A percentile compares a stretch with the other conserved stretches of the same genome.
These are phyloP conservation scores for Planiliza haematocheilus DNA, from an alignment of 2,113 vertebrate species.

Conservation along the genomic window DNA sequence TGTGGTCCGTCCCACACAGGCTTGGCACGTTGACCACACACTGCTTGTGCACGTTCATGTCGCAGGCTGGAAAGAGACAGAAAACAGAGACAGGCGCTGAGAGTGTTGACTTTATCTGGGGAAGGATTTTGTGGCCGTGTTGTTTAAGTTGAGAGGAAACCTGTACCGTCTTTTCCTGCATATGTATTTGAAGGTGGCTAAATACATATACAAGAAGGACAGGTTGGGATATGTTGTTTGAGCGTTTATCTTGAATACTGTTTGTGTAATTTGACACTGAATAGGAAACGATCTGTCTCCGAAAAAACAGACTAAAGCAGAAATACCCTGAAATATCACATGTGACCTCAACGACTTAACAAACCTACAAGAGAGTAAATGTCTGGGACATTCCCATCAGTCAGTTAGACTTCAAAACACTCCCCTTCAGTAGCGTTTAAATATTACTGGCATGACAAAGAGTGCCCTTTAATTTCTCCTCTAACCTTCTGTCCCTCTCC, in stretches of 20 bases:
- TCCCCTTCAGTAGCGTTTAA: not conserved
- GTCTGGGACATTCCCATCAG: no score
- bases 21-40: constrained; percentile 97
- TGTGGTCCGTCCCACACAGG: constrained; percentile 97
- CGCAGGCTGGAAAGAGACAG: constrained; percentile 87
- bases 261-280: not conserved
- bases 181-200: not conserved
- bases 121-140: not conserved
- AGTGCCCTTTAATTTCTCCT: constrained; percentile 30
- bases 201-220: not conserved
- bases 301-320: not conserved
- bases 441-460: not conserved
- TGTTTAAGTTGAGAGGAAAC: not conserved
- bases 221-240: not conserved
- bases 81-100: constrained; percentile 15
- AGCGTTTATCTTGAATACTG: not conserved
- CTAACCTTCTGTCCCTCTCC: constrained; percentile 1
- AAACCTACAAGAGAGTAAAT: no score
- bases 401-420: no score
- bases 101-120: constrained; percentile 11
- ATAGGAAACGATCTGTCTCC: constrained; percentile 5
- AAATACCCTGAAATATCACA: not conserved
- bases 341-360: no score
- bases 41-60: constrained; percentile 98
- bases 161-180: not conserved